Conservation (phyloP, 2,797 vertebrate species). For the Lycodopsis pacificus region DNA sequence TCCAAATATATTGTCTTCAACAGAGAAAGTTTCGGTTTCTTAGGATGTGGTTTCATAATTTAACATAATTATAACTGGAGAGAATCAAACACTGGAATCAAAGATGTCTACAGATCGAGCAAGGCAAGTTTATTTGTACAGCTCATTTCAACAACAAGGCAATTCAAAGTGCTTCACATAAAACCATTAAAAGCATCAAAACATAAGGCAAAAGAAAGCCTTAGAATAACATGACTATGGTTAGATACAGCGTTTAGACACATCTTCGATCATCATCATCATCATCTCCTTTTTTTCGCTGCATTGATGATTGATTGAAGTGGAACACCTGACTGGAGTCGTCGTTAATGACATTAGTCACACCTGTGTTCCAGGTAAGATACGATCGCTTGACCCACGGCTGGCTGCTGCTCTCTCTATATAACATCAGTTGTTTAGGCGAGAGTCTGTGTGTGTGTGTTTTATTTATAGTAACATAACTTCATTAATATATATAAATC, state of each 20-base stretch:
- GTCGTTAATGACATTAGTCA: neutral
- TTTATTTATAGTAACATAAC: neutral
- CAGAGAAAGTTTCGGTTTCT: neutral
- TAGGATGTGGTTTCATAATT: neutral
- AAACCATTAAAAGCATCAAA: too few species aligned
- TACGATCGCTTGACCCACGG: neutral
- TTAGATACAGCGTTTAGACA: neutral
- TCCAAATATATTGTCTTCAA: neutral
- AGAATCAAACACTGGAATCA: neutral
- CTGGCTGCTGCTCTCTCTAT: neutral
- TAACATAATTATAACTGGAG: neutral
- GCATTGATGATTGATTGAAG: neutral
- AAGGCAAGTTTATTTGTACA: too few species aligned
- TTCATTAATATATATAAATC: neutral
- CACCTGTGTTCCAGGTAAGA: neutral
- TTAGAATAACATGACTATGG: neutral
- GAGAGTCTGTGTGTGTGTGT: neutral
- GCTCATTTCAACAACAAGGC: too few species aligned
- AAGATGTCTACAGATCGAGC: neutral
- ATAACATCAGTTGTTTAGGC: neutral
- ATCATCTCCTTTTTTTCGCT: neutral
- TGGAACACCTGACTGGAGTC: neutral
- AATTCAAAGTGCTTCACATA: too few species aligned
- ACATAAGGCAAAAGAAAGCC: too few species aligned
- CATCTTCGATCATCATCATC: neutral